Conservation (phyloP, 2,113 vertebrate species). For the Amia ocellicauda region DNA sequence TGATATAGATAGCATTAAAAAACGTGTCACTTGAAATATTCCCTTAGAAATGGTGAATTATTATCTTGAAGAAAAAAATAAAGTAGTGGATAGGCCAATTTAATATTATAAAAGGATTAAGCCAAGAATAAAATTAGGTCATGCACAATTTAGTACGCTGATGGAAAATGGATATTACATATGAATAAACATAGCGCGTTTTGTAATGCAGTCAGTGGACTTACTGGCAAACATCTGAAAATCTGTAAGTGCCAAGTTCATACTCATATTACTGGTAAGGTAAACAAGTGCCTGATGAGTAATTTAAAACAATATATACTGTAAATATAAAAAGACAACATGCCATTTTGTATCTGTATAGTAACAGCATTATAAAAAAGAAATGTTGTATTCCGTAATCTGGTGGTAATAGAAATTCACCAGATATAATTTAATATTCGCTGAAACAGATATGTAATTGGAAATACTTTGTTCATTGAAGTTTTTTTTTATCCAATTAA, state of each 20-base stretch:
- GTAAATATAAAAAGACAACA: constrained; percentile 35
- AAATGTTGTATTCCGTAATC: too few relatives aligned
- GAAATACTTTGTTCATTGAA: too few relatives aligned
- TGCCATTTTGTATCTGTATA: too few relatives aligned
- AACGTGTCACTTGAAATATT: constrained; percentile 24
- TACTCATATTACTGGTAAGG: constrained; percentile 38
- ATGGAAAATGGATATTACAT: constrained; percentile 43
- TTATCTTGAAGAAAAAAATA: constrained; percentile 34
- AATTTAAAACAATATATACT: constrained; percentile 45
- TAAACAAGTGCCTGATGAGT: constrained; percentile 48
- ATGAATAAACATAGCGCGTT: constrained; percentile 31
- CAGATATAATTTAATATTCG: too few relatives aligned
- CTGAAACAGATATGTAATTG: too few relatives aligned
- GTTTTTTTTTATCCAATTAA: too few relatives aligned
- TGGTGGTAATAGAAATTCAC: too few relatives aligned
- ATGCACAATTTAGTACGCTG: constrained; percentile 42
- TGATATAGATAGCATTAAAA: constrained; percentile 23
- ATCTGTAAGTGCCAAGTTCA: constrained; percentile 28
- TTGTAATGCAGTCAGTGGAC: constrained; percentile 29
- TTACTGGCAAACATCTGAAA: constrained; percentile 32
- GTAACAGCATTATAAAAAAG: too few relatives aligned
- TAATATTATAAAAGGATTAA: constrained; percentile 26
- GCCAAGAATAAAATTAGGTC: constrained; percentile 46
- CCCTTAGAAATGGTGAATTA: constrained; percentile 22
- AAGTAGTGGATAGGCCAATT: constrained; percentile 32